Evolutionary conservation across 1,140 invertebrate species (phyloP).

Genomic region (Bradynema listronoti): DNA sequence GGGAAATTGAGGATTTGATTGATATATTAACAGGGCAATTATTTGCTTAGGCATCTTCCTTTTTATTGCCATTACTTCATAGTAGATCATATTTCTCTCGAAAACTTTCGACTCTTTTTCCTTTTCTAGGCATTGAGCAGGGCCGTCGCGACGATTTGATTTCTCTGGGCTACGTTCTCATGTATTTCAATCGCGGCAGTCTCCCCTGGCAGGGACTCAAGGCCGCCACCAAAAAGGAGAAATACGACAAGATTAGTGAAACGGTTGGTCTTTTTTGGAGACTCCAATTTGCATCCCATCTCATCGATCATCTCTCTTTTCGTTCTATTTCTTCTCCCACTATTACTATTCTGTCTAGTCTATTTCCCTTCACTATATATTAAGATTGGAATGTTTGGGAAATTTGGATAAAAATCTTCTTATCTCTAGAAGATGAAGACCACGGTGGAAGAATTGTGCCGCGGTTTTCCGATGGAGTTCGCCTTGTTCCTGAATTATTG

Average conservation of each 20-base stretch:
- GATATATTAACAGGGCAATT: too few relatives aligned
- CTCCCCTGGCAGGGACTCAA: constrained; percentile 68
- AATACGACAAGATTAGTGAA: constrained; percentile 92
- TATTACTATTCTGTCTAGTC: background rate
- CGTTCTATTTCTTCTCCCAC: background rate
- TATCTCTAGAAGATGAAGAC: constrained; percentile 76
- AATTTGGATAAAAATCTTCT: background rate
- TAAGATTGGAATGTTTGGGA: background rate
- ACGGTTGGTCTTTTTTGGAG: constrained; percentile 60
- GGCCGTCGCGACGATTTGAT: constrained; percentile 28
- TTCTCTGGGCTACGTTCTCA: constrained; percentile 71
- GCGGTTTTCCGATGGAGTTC: constrained; percentile 90
- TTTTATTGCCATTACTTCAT: background rate
- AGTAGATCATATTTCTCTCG: constrained; percentile 1
- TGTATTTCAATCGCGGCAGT: constrained; percentile 85
- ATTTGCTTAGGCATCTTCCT: constrained; percentile 60
- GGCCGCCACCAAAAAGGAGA: constrained; percentile 88
- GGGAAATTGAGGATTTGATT: too few relatives aligned
- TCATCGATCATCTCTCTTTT: background rate
- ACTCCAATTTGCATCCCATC: background rate
- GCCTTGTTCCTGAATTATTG: constrained; percentile 93
- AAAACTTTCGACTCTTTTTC: background rate
- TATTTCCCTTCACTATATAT: background rate
- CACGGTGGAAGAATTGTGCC: constrained; percentile 83
- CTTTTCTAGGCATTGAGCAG: constrained; percentile 24